Evolutionary conservation across 2,888 invertebrate species (phyloP).

Genomic region (Acheta domesticus): DNA sequence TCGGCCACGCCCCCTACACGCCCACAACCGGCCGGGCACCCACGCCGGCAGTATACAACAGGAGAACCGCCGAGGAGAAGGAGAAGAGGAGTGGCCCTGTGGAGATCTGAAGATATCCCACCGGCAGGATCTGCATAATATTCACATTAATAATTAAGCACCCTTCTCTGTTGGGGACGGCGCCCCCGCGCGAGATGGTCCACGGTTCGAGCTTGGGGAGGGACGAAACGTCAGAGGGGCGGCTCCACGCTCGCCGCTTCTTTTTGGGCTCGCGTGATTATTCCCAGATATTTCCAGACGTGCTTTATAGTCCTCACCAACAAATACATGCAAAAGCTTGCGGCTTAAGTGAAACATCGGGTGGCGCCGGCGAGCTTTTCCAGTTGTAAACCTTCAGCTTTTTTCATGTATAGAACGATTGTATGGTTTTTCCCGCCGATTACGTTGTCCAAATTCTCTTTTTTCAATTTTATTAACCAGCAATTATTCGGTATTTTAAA

Average conservation of each 20-base stretch:
- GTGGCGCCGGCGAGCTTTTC: no score
- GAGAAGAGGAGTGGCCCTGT: background rate
- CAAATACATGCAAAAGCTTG: no score
- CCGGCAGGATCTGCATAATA: conserved; percentile 9
- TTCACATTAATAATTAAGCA: conserved; percentile 18
- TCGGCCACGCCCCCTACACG: conserved; percentile 9
- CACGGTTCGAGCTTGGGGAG: conserved; percentile 9
- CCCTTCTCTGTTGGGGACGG: background rate
- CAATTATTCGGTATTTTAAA: no score
- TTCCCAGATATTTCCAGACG: no score
- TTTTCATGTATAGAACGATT: no score
- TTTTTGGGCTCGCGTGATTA: background rate
- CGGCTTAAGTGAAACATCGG: no score
- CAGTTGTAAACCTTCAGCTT: no score
- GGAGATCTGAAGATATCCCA: conserved; percentile 18
- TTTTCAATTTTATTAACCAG: no score
- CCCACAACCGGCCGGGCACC: conserved; percentile 18
- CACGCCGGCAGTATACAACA: conserved; percentile 18
- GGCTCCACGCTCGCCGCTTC: background rate
- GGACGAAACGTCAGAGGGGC: background rate
- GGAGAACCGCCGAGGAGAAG: background rate
- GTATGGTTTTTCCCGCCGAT: no score
- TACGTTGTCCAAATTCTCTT: no score
- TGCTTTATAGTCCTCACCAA: no score
- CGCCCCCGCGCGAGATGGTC: background rate